Percentiles rank a stretch among this genome's conserved stretches.
Conservation (phyloP, 2,888 invertebrate species). For the Ochropleura plecta region DNA sequence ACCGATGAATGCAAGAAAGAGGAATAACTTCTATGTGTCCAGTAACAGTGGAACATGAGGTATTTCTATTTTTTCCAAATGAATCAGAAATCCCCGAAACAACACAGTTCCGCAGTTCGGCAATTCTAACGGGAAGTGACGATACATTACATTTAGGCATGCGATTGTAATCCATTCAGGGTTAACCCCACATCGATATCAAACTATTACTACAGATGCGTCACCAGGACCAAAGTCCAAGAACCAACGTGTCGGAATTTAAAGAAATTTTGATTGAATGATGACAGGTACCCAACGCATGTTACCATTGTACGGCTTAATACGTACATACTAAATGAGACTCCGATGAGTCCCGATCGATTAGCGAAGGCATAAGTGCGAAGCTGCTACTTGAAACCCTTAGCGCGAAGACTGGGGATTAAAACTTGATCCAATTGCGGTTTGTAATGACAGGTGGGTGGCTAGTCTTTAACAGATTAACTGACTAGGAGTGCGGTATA, state of each 20-base stretch:
- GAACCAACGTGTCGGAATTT: slow-evolving; percentile 57
- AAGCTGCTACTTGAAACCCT: slow-evolving; percentile 49
- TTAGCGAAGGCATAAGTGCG: slow-evolving; percentile 38
- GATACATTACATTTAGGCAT: slow-evolving; percentile 15
- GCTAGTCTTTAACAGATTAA: slow-evolving; percentile 22
- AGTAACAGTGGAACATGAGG: background rate
- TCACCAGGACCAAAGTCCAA: slow-evolving; percentile 48
- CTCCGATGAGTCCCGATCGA: slow-evolving; percentile 27
- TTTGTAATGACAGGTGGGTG: slow-evolving; percentile 21
- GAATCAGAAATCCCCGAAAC: background rate
- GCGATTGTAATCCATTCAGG: slow-evolving; percentile 25
- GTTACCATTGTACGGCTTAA: slow-evolving; percentile 30
- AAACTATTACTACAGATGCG: slow-evolving; percentile 37
- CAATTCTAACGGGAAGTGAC: background rate
- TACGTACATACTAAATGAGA: slow-evolving; percentile 38
- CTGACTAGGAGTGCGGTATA: background rate
- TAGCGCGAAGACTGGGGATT: slow-evolving; percentile 55
- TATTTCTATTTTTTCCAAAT: background rate
- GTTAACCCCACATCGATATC: slow-evolving; percentile 26
- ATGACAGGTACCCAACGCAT: slow-evolving; percentile 26
- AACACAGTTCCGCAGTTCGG: background rate
- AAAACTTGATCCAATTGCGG: slow-evolving; percentile 52
- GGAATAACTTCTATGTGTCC: background rate
- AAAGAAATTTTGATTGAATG: slow-evolving; percentile 50
- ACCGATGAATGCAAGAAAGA: background rate